Base-by-base conservation (phyloP, 2,797 vertebrate genomes). In the Chloroceryle amazona region DNA sequence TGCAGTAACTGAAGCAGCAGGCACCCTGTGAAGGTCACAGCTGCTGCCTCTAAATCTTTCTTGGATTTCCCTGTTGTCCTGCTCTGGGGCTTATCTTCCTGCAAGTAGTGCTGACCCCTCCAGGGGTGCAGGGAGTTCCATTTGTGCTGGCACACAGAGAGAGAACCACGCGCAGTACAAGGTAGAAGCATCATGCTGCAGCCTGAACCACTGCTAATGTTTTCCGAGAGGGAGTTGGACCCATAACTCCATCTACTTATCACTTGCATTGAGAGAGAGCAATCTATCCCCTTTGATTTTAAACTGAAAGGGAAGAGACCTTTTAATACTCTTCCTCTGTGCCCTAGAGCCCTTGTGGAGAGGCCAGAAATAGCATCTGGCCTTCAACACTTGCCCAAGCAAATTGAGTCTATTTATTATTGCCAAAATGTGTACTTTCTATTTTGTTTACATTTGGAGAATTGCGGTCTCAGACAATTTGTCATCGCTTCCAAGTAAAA, bases 381-480 rank as follows among this genome's bases (percentile, higher is more conserved):
- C 23, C n/a, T 71, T 90, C 71, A 71, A 51, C 1, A 26, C 46
- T 68, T 89, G 81, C 60, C 73, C 52, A 83, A 65, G 57, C 23
- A 94, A 86, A 86, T 81, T 52, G 35, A 17, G 61, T 78, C 62
- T 85, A 33, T 90, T 93, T 90, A 14, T 81, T 89, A 68, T 21
- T 92, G 66, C 46, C 68, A 75, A 92, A 90, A 66, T 89, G 31
- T 54, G 80, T 75, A 86, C 58, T 86, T 86, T 39, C 47, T 72
- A 47, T 42, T 72, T 83, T 93, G 61, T 93, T 95, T 93, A 81
- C 46, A 33, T 89, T 88, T 37, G 51, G 88, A 88, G 52, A 81
- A 86, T 67, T 86, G 26, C 58, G 68, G 54, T 84, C 80, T 71
- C 72, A 60, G 25, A 86, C n/a, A 86, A 91, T 78, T 70, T 83